Percentiles rank a stretch among this genome's conserved stretches.
Conservation (phyloP, 2,797 vertebrate species). For the Sphenopsis melanotis region DNA sequence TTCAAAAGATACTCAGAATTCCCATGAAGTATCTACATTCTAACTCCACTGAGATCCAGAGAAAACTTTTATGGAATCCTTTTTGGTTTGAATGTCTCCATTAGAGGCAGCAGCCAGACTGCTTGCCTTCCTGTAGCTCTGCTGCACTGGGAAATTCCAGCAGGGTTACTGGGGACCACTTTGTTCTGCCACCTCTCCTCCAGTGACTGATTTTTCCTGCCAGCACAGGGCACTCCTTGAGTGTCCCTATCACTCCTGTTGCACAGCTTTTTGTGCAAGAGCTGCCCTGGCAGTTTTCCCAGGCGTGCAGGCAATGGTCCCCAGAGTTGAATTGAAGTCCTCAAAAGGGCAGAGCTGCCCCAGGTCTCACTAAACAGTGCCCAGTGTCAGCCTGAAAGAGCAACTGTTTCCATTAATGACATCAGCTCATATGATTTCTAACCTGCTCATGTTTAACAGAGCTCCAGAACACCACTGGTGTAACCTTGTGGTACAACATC, state of each 20-base stretch:
- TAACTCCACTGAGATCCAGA: neutral
- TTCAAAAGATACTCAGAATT: neutral
- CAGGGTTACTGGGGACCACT: neutral
- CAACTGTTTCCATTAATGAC: neutral
- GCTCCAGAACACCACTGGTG: neutral
- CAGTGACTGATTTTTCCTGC: neutral
- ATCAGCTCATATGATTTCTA: neutral
- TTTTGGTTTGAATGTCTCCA: neutral
- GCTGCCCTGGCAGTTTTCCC: neutral
- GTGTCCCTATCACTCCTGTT: neutral
- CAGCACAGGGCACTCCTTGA: accelerated
- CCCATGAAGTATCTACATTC: neutral
- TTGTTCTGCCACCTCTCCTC: neutral
- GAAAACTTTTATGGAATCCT: neutral
- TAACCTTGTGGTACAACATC: constrained; percentile 14
- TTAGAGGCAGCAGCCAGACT: neutral
- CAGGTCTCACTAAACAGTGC: neutral
- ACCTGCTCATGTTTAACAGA: neutral
- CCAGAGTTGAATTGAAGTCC: neutral
- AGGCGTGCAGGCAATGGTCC: accelerated
- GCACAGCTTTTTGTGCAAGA: neutral
- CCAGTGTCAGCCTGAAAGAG: neutral
- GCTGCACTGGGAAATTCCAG: neutral
- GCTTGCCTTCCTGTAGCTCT: neutral
- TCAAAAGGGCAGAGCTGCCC: neutral